Evolutionary conservation across 2,797 vertebrate genomes (phyloP), one percentile per base, ranked within the genome.

Genomic region (Stomatorhinus walkeri): DNA sequence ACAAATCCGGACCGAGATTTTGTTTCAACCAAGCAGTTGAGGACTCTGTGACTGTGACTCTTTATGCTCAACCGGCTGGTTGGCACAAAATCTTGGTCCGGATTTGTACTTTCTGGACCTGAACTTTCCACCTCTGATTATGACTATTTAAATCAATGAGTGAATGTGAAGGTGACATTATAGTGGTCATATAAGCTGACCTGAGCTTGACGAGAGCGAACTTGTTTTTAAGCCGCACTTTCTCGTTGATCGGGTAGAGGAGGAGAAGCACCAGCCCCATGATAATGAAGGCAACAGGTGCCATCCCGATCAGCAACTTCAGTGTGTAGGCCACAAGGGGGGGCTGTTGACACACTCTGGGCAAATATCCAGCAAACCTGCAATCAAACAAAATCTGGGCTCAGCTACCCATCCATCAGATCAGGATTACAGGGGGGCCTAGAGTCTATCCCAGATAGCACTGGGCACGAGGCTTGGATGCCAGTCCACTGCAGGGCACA

Each of bases 341-440:
- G 0, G 97, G 93, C 93, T 99, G 98, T 88, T 92, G 95, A 93
- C 98, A 99, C 61, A 94, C 94, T 1, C 96, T 96, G 1, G 97
- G 96, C 91, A 97, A 90, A 40, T 99, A 99, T 2, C 98, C 98
- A 1, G 97, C 94, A 90, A 99, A 98, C 92, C 98, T 99, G 90
- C 16, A 81, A 90, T 51, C 36, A 87, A 54, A 76, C 36, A n/a
- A 9, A 56, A 64, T 54, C 14, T 3, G 56, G n/a, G 22, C 61
- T 56, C 16, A 54, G 88, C 22, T 10, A 14, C 43, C 7, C 72
- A 79, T 43, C 72, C 16, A 79, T 79, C 16, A 40, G 10, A 72
- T 16, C 28, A 36, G 64, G 10, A 72, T 14, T 5, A 1, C 3
- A 16, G 12, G 12, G 14, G 4, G 72, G 6, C 36, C 72, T 36